A percentile compares a stretch with the other conserved stretches of the same genome.
phyloP scores from a whole-genome alignment of 2,888 invertebrate species.

The Steromphala cineraria region DNA sequence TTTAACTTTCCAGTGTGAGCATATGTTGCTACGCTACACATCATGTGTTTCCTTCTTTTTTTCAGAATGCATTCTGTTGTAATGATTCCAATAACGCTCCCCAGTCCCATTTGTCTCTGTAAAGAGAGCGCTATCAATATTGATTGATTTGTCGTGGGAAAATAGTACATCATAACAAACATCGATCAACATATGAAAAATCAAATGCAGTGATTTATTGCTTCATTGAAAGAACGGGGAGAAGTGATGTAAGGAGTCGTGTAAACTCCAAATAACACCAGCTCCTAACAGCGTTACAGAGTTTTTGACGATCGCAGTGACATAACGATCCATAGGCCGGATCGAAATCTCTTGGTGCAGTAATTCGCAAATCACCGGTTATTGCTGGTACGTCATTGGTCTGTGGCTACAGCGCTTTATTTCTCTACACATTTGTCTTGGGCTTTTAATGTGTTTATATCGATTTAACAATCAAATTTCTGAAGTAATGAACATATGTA shows the following conservation, averaged over 20 bases:
- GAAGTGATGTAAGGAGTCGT: neutral
- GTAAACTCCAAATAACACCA: constrained; percentile 17
- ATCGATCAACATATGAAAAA: constrained; percentile 1
- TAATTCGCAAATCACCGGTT: constrained; percentile 21
- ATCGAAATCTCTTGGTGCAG: neutral
- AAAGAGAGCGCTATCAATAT: too few species aligned
- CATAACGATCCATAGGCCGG: neutral
- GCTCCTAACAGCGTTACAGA: constrained; percentile 5
- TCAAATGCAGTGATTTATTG: neutral
- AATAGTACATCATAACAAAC: neutral
- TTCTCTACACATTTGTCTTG: constrained; percentile 11
- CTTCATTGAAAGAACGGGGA: neutral
- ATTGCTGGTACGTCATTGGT: neutral
- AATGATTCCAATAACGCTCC: too few species aligned
- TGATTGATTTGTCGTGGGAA: neutral
- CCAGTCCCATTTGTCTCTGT: too few species aligned
- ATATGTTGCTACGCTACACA: too few species aligned
- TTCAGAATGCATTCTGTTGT: too few species aligned
- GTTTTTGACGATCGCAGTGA: neutral
- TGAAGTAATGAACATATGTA: constrained; percentile 41
- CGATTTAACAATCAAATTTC: constrained; percentile 35
- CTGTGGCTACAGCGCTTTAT: neutral
- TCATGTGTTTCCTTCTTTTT: too few species aligned
- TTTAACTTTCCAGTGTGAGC: too few species aligned
- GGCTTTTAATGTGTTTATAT: constrained; percentile 25